These are phyloP conservation scores for Suillia variegata DNA, from an alignment of 2,888 invertebrate species.

Conservation along the genomic window DNA sequence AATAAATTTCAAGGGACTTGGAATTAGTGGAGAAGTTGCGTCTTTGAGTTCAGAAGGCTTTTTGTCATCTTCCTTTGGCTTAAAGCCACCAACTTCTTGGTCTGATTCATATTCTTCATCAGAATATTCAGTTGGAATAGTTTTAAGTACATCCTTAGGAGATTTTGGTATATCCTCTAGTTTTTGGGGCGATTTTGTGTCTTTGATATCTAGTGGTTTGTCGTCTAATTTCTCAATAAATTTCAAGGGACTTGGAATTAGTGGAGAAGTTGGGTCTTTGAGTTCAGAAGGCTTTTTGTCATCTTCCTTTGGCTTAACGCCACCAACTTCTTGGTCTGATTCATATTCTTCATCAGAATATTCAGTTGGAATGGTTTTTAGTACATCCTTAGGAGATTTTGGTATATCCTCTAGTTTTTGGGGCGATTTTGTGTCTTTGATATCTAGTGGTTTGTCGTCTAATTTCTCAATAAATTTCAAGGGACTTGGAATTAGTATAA, in stretches of 20 bases:
- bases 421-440: conserved; percentile 28
- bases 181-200: too few species aligned
- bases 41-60: not conserved
- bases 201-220: not conserved
- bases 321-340: not conserved
- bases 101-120: not conserved
- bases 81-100: not conserved
- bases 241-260: not conserved
- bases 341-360: not conserved
- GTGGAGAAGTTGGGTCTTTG: too few species aligned
- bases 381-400: conserved; percentile 5
- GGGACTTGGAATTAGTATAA: conserved; percentile 4
- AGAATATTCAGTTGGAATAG: not conserved
- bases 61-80: not conserved
- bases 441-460: conserved; percentile 8
- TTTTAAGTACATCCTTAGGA: not conserved
- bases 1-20: not conserved
- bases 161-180: too few species aligned
- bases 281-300: too few species aligned
- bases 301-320: not conserved
- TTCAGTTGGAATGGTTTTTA: conserved; percentile 13
- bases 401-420: too few species aligned
- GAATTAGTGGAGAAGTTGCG: too few species aligned
- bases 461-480: conserved; percentile 10
- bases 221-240: not conserved